These are phyloP conservation scores for Lutra lutra DNA, from an alignment of 2,797 vertebrate genomes.

Conservation along the genomic window DNA sequence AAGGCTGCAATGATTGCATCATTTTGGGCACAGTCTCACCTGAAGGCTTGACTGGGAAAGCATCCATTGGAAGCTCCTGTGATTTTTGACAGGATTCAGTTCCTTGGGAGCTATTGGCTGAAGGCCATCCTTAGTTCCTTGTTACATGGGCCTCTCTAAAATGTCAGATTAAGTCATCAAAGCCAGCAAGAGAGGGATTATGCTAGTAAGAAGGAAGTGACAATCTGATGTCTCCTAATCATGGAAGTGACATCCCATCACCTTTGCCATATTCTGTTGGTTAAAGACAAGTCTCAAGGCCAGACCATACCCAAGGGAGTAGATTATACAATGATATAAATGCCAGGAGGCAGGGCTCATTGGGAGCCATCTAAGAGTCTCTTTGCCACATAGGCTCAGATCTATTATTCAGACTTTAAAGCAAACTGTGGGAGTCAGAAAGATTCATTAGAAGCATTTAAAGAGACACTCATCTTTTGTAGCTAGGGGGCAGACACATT, in stretches of 20 bases:
- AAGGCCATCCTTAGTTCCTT: not conserved
- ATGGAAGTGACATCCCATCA: not conserved
- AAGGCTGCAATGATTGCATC: not conserved
- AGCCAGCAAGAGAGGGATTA: not conserved
- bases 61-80: not conserved
- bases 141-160: not conserved
- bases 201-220: constrained; percentile 23
- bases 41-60: not conserved
- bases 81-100: not conserved
- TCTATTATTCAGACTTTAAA: constrained; percentile 10
- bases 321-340: not conserved
- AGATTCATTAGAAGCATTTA: not conserved
- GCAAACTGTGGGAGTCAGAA: not conserved
- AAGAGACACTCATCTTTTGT: not conserved
- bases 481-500: constrained; percentile 7
- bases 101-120: not conserved
- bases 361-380: not conserved
- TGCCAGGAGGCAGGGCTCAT: not conserved
- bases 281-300: not conserved
- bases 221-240: not conserved
- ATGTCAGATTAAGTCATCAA: not conserved
- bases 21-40: not conserved
- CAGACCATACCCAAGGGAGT: not conserved
- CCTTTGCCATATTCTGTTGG: not conserved
- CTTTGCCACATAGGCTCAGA: not conserved